Conservation (phyloP, 2,113 vertebrate genomes). For the Andinoacara biseriatus region DNA sequence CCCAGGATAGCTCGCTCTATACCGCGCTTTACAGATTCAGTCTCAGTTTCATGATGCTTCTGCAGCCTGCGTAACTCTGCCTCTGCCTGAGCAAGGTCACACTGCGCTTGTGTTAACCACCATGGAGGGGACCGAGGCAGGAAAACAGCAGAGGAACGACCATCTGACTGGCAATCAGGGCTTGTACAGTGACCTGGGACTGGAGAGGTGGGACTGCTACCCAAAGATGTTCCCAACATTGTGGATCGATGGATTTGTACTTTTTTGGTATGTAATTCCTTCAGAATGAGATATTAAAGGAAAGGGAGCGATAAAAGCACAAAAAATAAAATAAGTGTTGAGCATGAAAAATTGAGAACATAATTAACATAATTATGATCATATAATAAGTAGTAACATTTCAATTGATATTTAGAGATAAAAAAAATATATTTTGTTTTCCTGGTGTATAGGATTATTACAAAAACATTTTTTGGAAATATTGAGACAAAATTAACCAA, state of each 20-base stretch:
- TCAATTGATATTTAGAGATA: not conserved
- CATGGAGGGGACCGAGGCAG: slow-evolving; percentile 47
- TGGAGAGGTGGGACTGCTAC: slow-evolving; percentile 50
- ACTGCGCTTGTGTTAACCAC: slow-evolving; percentile 71
- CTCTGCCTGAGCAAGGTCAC: slow-evolving; percentile 70
- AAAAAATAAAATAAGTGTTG: not conserved
- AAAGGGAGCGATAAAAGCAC: not conserved
- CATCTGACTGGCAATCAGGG: slow-evolving; percentile 35
- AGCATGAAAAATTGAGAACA: not conserved
- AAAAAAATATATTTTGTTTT: too few relatives aligned
- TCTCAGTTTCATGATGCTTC: slow-evolving; percentile 63
- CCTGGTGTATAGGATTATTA: not conserved
- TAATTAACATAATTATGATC: not conserved
- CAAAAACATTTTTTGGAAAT: not conserved
- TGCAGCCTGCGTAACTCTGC: slow-evolving; percentile 68
- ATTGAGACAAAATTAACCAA: not conserved
- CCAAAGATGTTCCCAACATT: slow-evolving; percentile 60
- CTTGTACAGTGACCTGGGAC: slow-evolving; percentile 27
- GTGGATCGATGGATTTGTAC: not conserved
- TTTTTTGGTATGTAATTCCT: slow-evolving; percentile 25
- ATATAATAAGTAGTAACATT: not conserved
- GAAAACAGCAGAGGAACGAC: not conserved
- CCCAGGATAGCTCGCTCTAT: slow-evolving; percentile 78
- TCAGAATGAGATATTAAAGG: not conserved
- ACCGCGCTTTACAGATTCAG: slow-evolving; percentile 58